Base-by-base conservation (phyloP, 2,797 vertebrate species). In the Mormyrus hasselquistii region DNA sequence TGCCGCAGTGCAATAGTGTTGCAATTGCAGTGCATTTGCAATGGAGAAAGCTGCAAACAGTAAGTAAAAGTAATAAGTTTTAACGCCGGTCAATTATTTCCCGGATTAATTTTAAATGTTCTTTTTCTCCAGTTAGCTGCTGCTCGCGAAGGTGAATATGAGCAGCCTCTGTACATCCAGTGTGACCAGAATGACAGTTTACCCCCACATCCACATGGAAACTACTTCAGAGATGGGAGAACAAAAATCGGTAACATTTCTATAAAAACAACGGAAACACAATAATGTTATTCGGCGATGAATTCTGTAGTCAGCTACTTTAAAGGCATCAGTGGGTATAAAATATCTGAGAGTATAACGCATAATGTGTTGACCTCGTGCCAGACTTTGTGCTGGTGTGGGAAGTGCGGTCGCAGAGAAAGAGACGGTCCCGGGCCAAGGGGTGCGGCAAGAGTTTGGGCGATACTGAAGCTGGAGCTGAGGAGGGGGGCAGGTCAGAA, bases 321-420 rank as follows among this genome's bases (percentile, higher is more conserved):
- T 57, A 57, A 86, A 34, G 25, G 4, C 52, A n/a, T 8, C 29
- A 44, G 34, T 10, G 34, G 50, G 6, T 87, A 34, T 87, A 41
- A 87, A 87, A 65, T 62, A 44, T 87, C 14, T 0, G 16, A 12
- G 50, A 87, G 14, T 47, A 16, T 62, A 29, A 22, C 25, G 52
- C 19, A 25, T 25, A 29, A 38, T 34, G 22, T 55, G 25, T 84
- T n/a, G 1, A 12, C 89, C 41, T 82, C 86, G n/a, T 34, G 87
- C 57, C 88, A 96, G 96, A 96, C 92, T 97, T 96, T 47, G 94
- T 96, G 14, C 94, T 97, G 87, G 94, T 95, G 52, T 96, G 96
- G 96, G 96, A 96, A 90, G 90, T 96, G 57, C 95, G 94, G 14
- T 93, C 94, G 0, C 90, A 89, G 2, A 94, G 92, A 90, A 96